Evolutionary conservation across 2,888 invertebrate genomes (phyloP), one percentile per base, ranked within the genome.

Genomic region (Lydus trimaculatus): DNA sequence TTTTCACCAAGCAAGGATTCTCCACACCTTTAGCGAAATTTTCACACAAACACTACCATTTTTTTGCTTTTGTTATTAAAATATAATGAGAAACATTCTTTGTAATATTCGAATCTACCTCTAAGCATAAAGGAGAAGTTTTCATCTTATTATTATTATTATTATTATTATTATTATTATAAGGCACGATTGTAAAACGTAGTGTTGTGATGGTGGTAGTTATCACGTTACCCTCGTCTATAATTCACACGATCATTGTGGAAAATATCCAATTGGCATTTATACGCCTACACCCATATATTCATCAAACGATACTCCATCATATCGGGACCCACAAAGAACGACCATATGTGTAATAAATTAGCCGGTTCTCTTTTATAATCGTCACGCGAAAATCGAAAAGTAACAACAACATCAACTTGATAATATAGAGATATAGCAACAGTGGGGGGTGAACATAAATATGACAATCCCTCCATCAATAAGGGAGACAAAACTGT

Each of bases 201-300:
- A 6, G 28, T 6, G 33, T 33, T 13, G 11, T 52, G 20, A 20
- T 52, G 48, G 48, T 52, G 20, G 11, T 52, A 52, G 48, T 52
- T 52, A 52, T 52, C 48, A 11, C 48, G 48, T 52, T 52, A 52
- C 11, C 48, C 48, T n/a, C 48, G 23, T 63, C 64, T 64, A 67
- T 61, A 68, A 65, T 65, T 61, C 65, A 63, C 62, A 63, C 63
- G 65, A 69, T 36, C 65, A 69, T 60, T 64, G 63, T 61, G 33
- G 69, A 66, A 52, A 69, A 69, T 66, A 64, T 66, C 69, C 69
- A 69, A 69, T 69, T 69, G 66, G 69, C 69, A 69, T 69, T 69
- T 69, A 65, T 66, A 69, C 69, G 66, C 69, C 66, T 64, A 66
- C 66, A 66, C 64, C n/a, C 48, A 11, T 23, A 20, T 23, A 23